Evolutionary conservation across 2,888 invertebrate genomes (phyloP), one percentile per base, ranked within the genome.

Genomic region (Stenurella melanura): DNA sequence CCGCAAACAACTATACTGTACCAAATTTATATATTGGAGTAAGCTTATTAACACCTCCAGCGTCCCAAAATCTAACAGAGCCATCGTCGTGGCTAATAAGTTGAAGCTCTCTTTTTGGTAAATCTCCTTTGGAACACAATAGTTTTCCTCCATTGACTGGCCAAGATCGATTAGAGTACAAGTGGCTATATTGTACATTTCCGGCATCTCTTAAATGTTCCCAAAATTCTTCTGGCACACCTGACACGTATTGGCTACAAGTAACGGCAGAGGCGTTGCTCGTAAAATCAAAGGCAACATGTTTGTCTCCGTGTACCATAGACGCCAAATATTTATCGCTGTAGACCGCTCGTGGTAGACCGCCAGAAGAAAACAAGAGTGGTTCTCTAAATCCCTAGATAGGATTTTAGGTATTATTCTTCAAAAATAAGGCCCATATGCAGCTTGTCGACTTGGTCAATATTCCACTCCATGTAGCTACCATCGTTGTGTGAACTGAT

Each of bases 371-470:
- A 60, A 94, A 91, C 60, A 93, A 89, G 34, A 94, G 87, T 75
- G 92, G 92, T 75, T 91, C 90, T 21, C 93, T 86, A 87, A 81
- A 79, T 91, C 90, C 82, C 89, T 90, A 87, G 92, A 91, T 60
- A 92, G 86, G 72, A 95, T 91, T 89, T 94, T 95, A 30, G 92
- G 92, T 79, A 98, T 96, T 75, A 97, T 95, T 90, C 98, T 98
- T 91, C 98, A 99, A 0, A 98, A 97, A 91, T 97, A 98, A 0
- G 98, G 98, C 0, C 98, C 97, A 90, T 98, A 98, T 0, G 96
- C 96, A 0, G 94, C 50, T 94, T 93, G 61, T 94, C 92, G 86
- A 93, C 90, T 86, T 92, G 91, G 57, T 90, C 90, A 15, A 95
- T 91, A 84, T 93, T 93, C 96, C 96, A 96, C 77, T 93, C 93